Base-by-base conservation (phyloP, 1,140 invertebrate genomes). In the Eulimnadia texana region DNA sequence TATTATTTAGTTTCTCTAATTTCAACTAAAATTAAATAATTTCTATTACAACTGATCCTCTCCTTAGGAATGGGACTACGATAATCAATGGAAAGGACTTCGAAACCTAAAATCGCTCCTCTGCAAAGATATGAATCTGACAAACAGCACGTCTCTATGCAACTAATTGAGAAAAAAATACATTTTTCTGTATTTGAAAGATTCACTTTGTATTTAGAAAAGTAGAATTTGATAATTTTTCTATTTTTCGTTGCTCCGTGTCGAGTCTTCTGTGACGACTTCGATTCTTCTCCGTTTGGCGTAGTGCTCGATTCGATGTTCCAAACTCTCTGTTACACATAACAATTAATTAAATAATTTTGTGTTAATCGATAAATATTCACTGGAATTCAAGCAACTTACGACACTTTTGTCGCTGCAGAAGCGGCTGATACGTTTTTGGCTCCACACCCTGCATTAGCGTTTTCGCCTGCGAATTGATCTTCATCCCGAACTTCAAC, bases 381-480 rank as follows among this genome's bases (percentile, higher is more conserved):
- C 33, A 28, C 50, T 29, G 9, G 62, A 49, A 50, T 59, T 20
- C 56, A 51, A 54, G 13, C 25, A 52, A 42, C 69, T 76, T 73
- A 86, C 85, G 81, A 74, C 88, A 90, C 55, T 78, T 84, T 50
- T 79, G 78, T 65, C 88, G 76, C 66, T 84, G 78, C 67, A 89
- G 70, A 10, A 92, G 70, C n/a, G 82, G 81, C 64, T 81, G 80
- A 76, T 92, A 86, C 47, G 78, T 71, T 71, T 80, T 84, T 1
- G 81, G 69, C 66, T 82, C 81, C 2, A 81, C 78, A 22, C 85
- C 84, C 68, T 83, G 81, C 53, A 86, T 69, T n/a, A 91, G 70
- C 63, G 78, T 75, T 51, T 81, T 73, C 20, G 73, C 73, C 69
- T 84, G 81, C 42, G 69, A 63, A 22, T 56, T 29, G 54, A n/a